Conservation (phyloP, 2,797 vertebrate species). For the Coreius guichenoti region DNA sequence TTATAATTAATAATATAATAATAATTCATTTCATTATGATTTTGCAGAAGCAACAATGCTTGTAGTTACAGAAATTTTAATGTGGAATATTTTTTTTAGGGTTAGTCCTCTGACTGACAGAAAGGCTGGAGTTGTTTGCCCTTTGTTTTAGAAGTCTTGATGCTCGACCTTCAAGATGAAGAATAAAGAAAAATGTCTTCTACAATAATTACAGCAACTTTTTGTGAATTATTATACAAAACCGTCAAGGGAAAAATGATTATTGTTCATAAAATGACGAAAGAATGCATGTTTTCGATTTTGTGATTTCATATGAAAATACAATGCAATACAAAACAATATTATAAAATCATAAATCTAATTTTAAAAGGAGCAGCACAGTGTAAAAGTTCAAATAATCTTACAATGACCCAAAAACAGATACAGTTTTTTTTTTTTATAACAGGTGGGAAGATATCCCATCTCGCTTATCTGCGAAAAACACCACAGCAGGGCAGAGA, state of each 20-base stretch:
- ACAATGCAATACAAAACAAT: neutral
- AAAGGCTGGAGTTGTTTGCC: neutral
- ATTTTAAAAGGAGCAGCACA: conserved; percentile 7
- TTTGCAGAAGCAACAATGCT: neutral
- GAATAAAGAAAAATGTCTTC: neutral
- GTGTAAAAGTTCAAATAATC: conserved; percentile 14
- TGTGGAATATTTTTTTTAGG: neutral
- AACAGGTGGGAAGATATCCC: conserved; percentile 78
- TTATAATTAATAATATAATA: neutral
- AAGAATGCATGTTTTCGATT: neutral
- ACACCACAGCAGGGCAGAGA: conserved; percentile 65
- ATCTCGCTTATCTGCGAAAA: conserved; percentile 58
- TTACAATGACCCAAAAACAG: conserved; percentile 41
- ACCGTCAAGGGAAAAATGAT: neutral
- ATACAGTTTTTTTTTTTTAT: conserved; percentile 57
- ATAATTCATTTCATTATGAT: neutral
- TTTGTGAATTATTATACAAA: neutral
- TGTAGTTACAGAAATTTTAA: neutral
- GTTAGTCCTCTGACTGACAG: neutral
- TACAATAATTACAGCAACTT: neutral
- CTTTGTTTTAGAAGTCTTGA: conserved; percentile 19
- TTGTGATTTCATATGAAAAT: neutral
- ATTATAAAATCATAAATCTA: neutral
- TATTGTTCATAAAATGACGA: neutral
- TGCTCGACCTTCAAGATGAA: conserved; percentile 4